Percentiles rank a stretch among this genome's conserved stretches.
Evolutionary conservation across 2,113 vertebrate genomes (phyloP).

Genomic region (Gnathonemus longibarbis): DNA sequence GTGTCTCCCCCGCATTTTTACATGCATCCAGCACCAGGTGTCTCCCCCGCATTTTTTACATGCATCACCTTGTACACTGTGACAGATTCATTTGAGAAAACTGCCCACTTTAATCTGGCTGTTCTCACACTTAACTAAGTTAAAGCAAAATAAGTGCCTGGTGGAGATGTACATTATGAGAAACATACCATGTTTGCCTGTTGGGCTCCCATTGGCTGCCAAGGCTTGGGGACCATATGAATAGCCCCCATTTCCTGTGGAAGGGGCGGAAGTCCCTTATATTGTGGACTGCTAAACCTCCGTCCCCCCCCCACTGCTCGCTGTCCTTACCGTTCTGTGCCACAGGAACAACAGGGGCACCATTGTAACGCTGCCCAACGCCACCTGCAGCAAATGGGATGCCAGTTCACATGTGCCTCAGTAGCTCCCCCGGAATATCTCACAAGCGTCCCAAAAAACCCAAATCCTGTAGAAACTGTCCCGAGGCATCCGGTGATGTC

Average conservation of each 20-base stretch:
- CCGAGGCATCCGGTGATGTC: background rate
- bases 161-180: background rate
- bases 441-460: background rate
- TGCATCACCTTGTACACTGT: background rate
- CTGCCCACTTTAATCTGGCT: background rate
- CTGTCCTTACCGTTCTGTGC: constrained; percentile 51
- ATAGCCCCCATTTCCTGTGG: constrained; percentile 50
- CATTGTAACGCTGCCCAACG: constrained; percentile 49
- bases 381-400: constrained; percentile 36
- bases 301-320: background rate
- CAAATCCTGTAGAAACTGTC: background rate
- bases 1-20: background rate
- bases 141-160: background rate
- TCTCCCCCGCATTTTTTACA: background rate
- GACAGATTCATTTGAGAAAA: background rate
- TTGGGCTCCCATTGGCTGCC: constrained; percentile 49
- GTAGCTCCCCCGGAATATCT: background rate
- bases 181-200: constrained; percentile 54
- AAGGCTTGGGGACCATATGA: constrained; percentile 53
- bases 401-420: background rate
- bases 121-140: background rate
- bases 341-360: constrained; percentile 45
- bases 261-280: background rate
- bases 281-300: background rate
- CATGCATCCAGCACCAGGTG: too few species aligned